phyloP scores from a whole-genome alignment of 2,113 vertebrate species.

The Struthidea cinerea region DNA sequence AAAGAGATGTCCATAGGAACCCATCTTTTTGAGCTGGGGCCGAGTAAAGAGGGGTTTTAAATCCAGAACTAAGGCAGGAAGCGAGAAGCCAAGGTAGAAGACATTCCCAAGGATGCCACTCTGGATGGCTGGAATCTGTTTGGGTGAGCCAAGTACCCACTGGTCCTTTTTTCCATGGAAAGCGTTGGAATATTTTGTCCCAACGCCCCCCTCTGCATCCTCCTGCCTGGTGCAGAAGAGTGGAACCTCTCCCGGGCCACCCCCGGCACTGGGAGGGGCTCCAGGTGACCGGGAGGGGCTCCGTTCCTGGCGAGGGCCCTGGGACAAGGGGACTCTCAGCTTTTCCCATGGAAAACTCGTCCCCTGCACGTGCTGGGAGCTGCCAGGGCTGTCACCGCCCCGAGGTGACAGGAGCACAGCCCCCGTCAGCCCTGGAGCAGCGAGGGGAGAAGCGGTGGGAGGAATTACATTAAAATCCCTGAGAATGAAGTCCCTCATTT shows the following conservation, averaged over 20 bases:
- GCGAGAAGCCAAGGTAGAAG: background rate
- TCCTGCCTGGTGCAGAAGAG: background rate
- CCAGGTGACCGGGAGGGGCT: background rate
- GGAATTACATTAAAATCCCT: constrained; percentile 38
- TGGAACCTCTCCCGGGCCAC: background rate
- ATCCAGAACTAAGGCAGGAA: background rate
- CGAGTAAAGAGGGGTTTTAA: background rate
- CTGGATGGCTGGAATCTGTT: background rate
- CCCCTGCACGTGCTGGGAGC: background rate
- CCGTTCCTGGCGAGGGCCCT: fast-evolving
- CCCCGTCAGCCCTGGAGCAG: background rate
- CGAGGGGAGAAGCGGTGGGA: constrained; percentile 10
- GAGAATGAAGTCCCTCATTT: constrained; percentile 39
- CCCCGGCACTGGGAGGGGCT: background rate
- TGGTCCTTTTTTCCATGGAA: background rate
- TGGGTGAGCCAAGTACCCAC: background rate
- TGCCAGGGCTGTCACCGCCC: background rate
- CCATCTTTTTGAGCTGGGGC: background rate
- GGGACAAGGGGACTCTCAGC: background rate
- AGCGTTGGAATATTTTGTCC: background rate
- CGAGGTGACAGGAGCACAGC: background rate
- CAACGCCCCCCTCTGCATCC: background rate
- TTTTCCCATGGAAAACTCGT: background rate
- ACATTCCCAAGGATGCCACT: background rate
- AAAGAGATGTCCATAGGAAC: background rate